phyloP scores from a whole-genome alignment of 1,140 invertebrate species.

The Cheumatopsyche charites region DNA sequence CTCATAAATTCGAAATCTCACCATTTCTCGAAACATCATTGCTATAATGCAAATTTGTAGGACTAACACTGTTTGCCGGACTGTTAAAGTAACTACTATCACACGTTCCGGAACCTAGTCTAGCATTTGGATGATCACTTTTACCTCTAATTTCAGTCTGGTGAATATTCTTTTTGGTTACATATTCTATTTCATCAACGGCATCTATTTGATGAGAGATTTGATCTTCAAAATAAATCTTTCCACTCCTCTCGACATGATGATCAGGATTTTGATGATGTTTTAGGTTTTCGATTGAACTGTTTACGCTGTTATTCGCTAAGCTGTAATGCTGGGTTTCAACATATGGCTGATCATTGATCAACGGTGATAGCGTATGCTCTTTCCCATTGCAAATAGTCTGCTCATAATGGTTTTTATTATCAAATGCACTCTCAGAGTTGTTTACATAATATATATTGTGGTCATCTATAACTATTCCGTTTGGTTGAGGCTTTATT shows the following conservation, averaged over 20 bases:
- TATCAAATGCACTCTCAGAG: constrained; percentile 8
- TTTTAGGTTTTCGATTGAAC: constrained; percentile 10
- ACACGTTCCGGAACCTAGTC: constrained; percentile 50
- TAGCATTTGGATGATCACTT: constrained; percentile 2
- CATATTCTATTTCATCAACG: neutral
- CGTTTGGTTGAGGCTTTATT: constrained; percentile 33
- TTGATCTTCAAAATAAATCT: constrained; percentile 43
- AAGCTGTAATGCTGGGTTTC: neutral
- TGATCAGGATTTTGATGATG: neutral
- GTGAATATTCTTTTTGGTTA: constrained; percentile 25
- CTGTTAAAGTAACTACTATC: constrained; percentile 52
- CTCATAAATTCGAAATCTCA: too few relatives aligned
- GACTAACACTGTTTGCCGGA: constrained; percentile 55
- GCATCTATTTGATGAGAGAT: neutral
- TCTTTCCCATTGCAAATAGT: constrained; percentile 14
- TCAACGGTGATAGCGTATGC: constrained; percentile 34
- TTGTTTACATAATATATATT: constrained; percentile 36
- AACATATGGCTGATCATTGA: constrained; percentile 31
- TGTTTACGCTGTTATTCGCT: constrained; percentile 2
- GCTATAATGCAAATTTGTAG: constrained; percentile 58
- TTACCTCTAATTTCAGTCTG: neutral
- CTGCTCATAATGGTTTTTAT: constrained; percentile 4
- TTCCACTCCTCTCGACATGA: constrained; percentile 10
- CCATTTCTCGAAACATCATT: constrained; percentile 57
- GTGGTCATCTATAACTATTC: constrained; percentile 40